phyloP scores from a whole-genome alignment of 2,797 vertebrate genomes.

The Eurystomus glaucurus region DNA sequence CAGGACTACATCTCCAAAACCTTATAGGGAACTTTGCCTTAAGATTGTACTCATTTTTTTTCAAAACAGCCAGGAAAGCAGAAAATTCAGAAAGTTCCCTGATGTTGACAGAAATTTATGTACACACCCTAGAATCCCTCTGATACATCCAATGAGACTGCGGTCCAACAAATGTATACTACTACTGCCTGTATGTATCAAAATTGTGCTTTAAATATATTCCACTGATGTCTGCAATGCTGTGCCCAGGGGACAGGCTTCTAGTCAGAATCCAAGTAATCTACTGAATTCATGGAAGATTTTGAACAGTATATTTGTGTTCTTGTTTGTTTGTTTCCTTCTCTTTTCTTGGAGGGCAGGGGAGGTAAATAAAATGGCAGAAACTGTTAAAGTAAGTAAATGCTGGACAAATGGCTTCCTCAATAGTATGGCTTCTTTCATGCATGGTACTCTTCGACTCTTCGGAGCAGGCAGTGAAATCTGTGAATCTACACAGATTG shows the following conservation, averaged over 20 bases:
- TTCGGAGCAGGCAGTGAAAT: conserved; percentile 18
- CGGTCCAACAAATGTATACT: neutral
- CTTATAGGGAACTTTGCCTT: too few species aligned
- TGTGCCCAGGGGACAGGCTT: neutral
- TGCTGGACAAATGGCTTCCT: neutral
- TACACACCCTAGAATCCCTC: neutral
- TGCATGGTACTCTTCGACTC: neutral
- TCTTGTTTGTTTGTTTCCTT: neutral
- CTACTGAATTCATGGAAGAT: neutral
- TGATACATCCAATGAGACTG: neutral
- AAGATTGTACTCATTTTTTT: too few species aligned
- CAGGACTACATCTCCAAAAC: too few species aligned
- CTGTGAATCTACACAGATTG: conserved; percentile 13
- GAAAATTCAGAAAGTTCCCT: too few species aligned
- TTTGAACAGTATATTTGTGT: neutral
- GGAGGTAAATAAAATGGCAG: neutral
- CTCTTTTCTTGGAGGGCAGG: neutral
- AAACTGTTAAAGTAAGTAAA: neutral
- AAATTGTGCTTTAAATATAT: neutral
- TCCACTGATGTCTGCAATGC: neutral
- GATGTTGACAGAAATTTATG: too few species aligned
- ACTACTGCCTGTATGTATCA: neutral
- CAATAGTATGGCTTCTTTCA: neutral
- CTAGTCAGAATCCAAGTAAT: neutral
- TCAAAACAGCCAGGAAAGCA: too few species aligned